Percentiles rank a stretch among this genome's conserved stretches.
phyloP scores from a whole-genome alignment of 2,797 vertebrate species.

The Neomorphus geoffroyi region DNA sequence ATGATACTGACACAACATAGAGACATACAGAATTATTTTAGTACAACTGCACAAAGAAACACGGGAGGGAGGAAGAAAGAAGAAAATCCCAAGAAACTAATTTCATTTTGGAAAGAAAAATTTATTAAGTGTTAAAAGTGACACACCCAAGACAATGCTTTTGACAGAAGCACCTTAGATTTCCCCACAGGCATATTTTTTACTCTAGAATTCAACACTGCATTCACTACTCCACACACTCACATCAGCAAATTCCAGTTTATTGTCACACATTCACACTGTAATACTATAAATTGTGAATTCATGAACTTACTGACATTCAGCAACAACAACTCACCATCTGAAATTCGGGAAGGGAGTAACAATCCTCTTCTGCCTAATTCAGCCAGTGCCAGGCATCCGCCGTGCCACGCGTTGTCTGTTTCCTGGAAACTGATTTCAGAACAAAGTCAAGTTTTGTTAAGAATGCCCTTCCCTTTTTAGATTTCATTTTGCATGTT shows the following conservation, averaged over 20 bases:
- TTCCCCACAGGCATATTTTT: neutral
- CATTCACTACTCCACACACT: neutral
- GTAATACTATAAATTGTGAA: neutral
- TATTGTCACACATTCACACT: neutral
- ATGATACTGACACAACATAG: constrained; percentile 27
- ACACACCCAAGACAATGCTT: constrained; percentile 37
- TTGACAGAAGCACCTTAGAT: neutral
- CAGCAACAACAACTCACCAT: constrained; percentile 80
- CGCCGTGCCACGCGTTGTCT: constrained; percentile 93
- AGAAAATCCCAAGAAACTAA: constrained; percentile 34
- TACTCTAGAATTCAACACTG: neutral
- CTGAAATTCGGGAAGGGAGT: constrained; percentile 88
- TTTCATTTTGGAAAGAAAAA: constrained; percentile 38
- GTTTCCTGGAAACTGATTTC: constrained; percentile 90
- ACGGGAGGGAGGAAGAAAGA: neutral
- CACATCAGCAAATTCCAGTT: neutral
- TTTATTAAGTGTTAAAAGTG: constrained; percentile 34
- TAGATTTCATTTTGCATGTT: neutral
- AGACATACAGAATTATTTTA: constrained; percentile 27
- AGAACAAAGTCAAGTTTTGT: neutral
- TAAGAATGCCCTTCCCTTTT: neutral
- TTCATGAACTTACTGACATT: neutral
- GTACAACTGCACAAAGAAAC: neutral
- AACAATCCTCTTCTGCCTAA: constrained; percentile 93
- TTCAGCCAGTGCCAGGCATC: constrained; percentile 94